Base-by-base conservation (phyloP, 2,888 invertebrate species). In the Priapulus caudatus region DNA sequence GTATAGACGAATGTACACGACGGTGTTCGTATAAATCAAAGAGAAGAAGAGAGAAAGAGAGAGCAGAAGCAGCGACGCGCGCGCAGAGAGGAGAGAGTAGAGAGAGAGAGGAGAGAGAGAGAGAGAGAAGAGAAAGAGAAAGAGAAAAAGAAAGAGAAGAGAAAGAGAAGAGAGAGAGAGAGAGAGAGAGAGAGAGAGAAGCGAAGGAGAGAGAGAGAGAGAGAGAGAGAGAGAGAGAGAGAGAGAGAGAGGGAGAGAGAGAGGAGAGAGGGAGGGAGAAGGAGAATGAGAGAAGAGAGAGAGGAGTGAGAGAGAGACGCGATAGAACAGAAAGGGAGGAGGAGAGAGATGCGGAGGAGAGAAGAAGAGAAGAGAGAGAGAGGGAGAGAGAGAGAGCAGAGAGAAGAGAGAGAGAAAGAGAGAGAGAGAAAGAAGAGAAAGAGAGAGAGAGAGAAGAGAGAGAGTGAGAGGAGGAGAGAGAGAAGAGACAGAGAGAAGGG, bases 41-140 rank as follows among this genome's bases (percentile, higher is more conserved):
- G n/a, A 33, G n/a, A 33, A 33, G 33, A 33, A 33, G 33, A 33
- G 33, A 33, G 33, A 33, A n/a, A 33, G 33, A 33, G 33, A 10
- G 33, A 33, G 33, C 10, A n/a, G 10, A 10, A 33, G n/a, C 33
- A 33, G 33, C 10, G 33, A 33, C 10, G n/a, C 33, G n/a, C 10
- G 33, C 10, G n/a, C 10, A 33, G 33, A n/a, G 33, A n/a, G 33
- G n/a, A 33, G 33, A n/a, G n/a, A 33, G 33, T 10, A 33, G 33
- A 33, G n/a, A 33, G 33, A 33, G 33, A 33, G 33, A 33, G 33
- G 33, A 33, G 33, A 52, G 74, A 77, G 48, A 73, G 74, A 21
- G 75, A 76, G 59, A 74, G 74, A 43, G 72, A 75, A 48, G 70
- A 74, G 45, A 72, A 62, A 2, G 61, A 60, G 16, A 55, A 59